Evolutionary conservation across 2,797 vertebrate genomes (phyloP).

Genomic region (Lacerta agilis): DNA sequence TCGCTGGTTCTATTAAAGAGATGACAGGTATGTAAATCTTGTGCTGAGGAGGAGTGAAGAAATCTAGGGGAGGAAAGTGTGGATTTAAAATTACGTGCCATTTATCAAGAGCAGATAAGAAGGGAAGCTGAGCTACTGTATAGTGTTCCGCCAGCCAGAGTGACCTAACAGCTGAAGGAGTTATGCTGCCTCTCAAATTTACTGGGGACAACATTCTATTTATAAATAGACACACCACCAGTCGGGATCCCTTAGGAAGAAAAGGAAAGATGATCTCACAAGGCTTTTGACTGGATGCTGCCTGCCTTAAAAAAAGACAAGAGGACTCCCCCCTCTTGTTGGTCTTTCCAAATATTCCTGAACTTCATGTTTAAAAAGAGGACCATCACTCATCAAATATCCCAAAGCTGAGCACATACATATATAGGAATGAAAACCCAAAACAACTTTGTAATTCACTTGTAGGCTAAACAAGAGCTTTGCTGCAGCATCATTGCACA

Average conservation of each 20-base stretch:
- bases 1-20: conserved; percentile 17
- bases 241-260: conserved; percentile 48
- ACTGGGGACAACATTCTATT: conserved; percentile 67
- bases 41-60: accelerated
- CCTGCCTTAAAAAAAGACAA: neutral
- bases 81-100: neutral
- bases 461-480: neutral
- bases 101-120: conserved; percentile 37
- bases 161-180: conserved; percentile 52
- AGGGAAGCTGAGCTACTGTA: conserved; percentile 41
- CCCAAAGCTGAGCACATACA: neutral
- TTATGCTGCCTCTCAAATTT: conserved; percentile 52
- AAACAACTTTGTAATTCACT: neutral
- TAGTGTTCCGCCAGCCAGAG: conserved; percentile 55
- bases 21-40: conserved; percentile 32
- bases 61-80: neutral
- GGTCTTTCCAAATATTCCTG: neutral
- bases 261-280: conserved; percentile 58
- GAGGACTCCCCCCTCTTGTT: conserved; percentile 15
- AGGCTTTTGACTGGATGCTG: conserved; percentile 50
- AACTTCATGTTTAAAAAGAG: neutral
- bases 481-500: neutral
- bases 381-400: neutral
- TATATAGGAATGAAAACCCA: neutral
- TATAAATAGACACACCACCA: conserved; percentile 48